Percentiles rank a stretch among this genome's conserved stretches.
phyloP scores from a whole-genome alignment of 1,140 invertebrate genomes.

The Zaprionus taronus region DNA sequence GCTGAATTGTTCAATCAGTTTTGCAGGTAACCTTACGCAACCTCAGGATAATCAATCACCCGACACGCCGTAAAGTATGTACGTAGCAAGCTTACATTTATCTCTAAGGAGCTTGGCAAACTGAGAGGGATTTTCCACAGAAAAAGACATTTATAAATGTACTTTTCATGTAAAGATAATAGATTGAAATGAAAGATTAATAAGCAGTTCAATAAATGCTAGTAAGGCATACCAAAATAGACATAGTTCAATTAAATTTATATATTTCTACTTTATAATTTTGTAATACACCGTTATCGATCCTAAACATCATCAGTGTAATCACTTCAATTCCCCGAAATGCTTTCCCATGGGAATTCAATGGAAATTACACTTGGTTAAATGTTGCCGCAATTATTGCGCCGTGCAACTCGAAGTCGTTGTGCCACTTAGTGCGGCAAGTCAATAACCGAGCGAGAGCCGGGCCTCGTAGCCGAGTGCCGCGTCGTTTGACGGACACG shows the following conservation, averaged over 20 bases:
- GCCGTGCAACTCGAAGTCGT: conserved; percentile 64
- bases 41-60: conserved; percentile 63
- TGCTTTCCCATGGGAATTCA: not conserved
- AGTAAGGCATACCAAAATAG: not conserved
- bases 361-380: conserved; percentile 23
- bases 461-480: not conserved
- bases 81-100: conserved; percentile 14
- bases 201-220: not conserved
- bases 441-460: conserved; percentile 64
- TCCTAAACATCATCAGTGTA: not conserved
- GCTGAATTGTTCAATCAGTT: conserved; percentile 20
- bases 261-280: not conserved
- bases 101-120: conserved; percentile 6
- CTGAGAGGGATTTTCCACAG: conserved; percentile 17
- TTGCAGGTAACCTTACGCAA: conserved; percentile 33
- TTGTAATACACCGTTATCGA: not conserved
- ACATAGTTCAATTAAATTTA: too few species aligned
- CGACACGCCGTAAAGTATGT: conserved; percentile 59
- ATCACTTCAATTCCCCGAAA: not conserved
- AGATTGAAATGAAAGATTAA: not conserved
- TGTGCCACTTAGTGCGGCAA: conserved; percentile 69
- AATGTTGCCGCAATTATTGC: conserved; percentile 46
- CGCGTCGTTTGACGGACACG: conserved; percentile 58
- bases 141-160: not conserved
- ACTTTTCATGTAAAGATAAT: not conserved